phyloP scores from a whole-genome alignment of 2,113 vertebrate genomes.

The Castor canadensis region DNA sequence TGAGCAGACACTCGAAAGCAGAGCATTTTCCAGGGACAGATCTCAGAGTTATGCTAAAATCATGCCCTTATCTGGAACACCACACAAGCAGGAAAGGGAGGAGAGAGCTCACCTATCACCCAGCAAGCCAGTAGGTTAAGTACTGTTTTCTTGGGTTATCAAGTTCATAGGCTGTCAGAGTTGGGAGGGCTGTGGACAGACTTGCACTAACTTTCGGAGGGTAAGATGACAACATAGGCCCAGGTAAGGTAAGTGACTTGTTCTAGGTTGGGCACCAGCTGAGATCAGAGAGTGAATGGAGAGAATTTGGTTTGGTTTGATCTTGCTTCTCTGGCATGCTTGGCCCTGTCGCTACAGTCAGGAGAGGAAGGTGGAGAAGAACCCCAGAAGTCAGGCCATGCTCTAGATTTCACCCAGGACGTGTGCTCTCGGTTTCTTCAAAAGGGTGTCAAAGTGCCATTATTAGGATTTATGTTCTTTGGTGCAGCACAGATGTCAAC shows the following conservation, averaged over 20 bases:
- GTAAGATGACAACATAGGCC: neutral
- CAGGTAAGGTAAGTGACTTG: neutral
- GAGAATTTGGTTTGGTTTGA: neutral
- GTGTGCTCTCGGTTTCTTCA: neutral
- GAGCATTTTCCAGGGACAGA: neutral
- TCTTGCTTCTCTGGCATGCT: neutral
- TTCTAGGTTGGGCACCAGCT: neutral
- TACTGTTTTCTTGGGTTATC: neutral
- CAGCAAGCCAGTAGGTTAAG: neutral
- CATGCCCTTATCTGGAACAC: neutral
- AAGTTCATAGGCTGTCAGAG: neutral
- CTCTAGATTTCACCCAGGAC: neutral
- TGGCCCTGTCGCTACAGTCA: neutral
- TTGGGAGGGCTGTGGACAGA: neutral
- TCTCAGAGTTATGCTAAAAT: neutral
- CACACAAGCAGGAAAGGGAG: neutral
- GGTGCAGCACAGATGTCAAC: slow-evolving; percentile 21
- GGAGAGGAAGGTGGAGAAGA: neutral
- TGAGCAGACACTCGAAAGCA: too few relatives aligned
- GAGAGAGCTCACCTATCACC: neutral
- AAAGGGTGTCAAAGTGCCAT: neutral
- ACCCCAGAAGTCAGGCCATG: neutral
- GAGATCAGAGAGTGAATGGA: neutral
- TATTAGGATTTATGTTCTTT: slow-evolving; percentile 56
- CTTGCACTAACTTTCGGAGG: neutral